phyloP scores from a whole-genome alignment of 2,797 vertebrate species.

The Cuculus canorus region DNA sequence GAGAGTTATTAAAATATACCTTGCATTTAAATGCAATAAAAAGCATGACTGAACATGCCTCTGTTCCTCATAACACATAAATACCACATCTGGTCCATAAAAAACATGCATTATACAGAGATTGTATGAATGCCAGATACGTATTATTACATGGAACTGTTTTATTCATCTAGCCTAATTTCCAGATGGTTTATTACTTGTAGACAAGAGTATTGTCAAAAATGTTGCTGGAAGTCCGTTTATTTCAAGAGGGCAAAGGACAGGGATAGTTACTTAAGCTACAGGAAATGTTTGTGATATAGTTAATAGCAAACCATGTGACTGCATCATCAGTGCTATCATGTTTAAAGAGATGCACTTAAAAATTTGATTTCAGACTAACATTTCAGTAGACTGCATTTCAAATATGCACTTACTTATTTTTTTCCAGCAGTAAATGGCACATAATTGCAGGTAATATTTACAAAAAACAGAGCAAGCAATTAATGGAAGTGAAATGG shows the following conservation, averaged over 20 bases:
- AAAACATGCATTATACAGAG: slow-evolving; percentile 70
- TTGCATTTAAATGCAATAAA: slow-evolving; percentile 80
- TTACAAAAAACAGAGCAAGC: slow-evolving; percentile 58
- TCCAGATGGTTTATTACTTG: slow-evolving; percentile 81
- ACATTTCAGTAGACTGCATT: slow-evolving; percentile 58
- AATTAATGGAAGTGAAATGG: slow-evolving; percentile 40
- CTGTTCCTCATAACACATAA: slow-evolving; percentile 78
- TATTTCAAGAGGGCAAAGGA: slow-evolving; percentile 65
- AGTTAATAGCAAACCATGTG: slow-evolving; percentile 55
- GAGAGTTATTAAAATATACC: slow-evolving; percentile 79
- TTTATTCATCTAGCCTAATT: slow-evolving; percentile 81
- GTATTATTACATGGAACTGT: slow-evolving; percentile 76
- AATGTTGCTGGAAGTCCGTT: slow-evolving; percentile 71
- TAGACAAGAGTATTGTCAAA: slow-evolving; percentile 77
- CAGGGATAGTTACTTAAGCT: slow-evolving; percentile 41
- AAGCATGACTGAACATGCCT: slow-evolving; percentile 76
- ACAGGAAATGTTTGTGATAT: slow-evolving; percentile 55
- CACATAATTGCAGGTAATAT: slow-evolving; percentile 53
- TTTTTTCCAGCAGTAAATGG: slow-evolving; percentile 60
- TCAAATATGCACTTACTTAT: slow-evolving; percentile 39
- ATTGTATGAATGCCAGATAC: slow-evolving; percentile 76
- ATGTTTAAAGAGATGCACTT: slow-evolving; percentile 52
- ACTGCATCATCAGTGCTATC: slow-evolving; percentile 55
- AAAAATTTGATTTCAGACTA: slow-evolving; percentile 49
- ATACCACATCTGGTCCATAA: slow-evolving; percentile 80